Base-by-base conservation (phyloP, 1,140 invertebrate genomes). In the Heliconius hewitsoni region DNA sequence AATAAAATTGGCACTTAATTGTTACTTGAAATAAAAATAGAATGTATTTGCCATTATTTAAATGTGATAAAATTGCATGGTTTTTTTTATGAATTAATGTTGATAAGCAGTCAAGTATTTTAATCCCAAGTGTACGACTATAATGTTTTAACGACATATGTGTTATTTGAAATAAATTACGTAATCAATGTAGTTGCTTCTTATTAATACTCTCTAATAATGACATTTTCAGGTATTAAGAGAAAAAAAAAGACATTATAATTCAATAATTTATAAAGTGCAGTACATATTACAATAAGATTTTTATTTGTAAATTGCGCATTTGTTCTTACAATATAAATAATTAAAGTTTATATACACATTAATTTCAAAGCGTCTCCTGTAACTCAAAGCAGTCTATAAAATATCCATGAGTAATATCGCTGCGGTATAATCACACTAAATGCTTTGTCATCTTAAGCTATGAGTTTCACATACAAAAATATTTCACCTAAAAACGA, bases 181-280 rank as follows among this genome's bases (percentile, higher is more conserved):
- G 80, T 86, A 78, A 80, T 71, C 66, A 71, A 85, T 81, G 76
- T 78, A 66, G 19, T 71, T 71, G 37, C 78, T 79, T 74, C n/a
- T 83, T 81, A 78, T 71, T 76, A 42, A 18, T 60, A 66, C 4
- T 66, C 11, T 66, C 11, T 66, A 16, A 23, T 66, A n/a, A 5
- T 66, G 60, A 66, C 27, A 66, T 66, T 50, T 71, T 76, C 50
- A 39, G 27, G 73, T 23, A 37, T 76, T 76, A 2, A 76, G n/a
- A 50, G 74, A 83, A 87, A 81, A 86, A 83, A 87, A 85, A 46
- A 74, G 73, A 55, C 27, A 76, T 78, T 86, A 87, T 90, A 90
- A 87, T 91, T 92, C 89, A 92, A 94, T 93, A 93, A 92, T 93
- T 92, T 94, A 92, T 92, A 89, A 90, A 92, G 92, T 94, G 90